Evolutionary conservation across 2,113 vertebrate genomes (phyloP).

Genomic region (Gobius niger): DNA sequence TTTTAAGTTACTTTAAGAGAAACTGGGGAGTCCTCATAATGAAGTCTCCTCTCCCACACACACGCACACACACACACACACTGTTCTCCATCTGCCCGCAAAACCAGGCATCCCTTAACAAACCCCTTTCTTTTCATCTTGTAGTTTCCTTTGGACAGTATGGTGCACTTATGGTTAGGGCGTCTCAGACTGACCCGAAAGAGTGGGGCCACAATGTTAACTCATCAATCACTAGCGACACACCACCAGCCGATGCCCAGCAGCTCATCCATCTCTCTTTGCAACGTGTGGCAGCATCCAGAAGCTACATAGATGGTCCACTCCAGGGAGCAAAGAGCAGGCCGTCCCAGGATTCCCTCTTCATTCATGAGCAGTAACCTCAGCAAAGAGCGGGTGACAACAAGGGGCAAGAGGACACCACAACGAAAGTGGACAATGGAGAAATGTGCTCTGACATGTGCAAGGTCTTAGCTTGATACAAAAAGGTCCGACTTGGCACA

Average conservation of each 20-base stretch:
- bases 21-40: conserved; percentile 42
- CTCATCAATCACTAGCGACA: conserved; percentile 68
- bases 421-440: conserved; percentile 49
- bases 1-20: conserved; percentile 18
- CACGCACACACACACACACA: neutral
- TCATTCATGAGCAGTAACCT: conserved; percentile 65
- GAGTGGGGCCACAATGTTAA: conserved; percentile 41
- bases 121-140: conserved; percentile 13
- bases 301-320: conserved; percentile 52
- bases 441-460: conserved; percentile 20
- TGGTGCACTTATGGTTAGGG: conserved; percentile 27
- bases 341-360: conserved; percentile 55
- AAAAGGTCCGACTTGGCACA: conserved; percentile 22
- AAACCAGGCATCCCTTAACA: conserved; percentile 7
- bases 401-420: conserved; percentile 40
- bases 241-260: conserved; percentile 30
- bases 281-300: conserved; percentile 62
- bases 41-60: conserved; percentile 47
- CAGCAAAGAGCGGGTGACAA: conserved; percentile 48
- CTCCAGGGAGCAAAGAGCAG: conserved; percentile 55
- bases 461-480: conserved; percentile 42
- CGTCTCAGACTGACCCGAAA: conserved; percentile 32
- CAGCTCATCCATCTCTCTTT: conserved; percentile 71
- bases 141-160: conserved; percentile 33
- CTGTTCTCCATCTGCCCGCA: conserved; percentile 54